Base-by-base conservation (phyloP, 2,113 vertebrate genomes). In the Uria lomvia region DNA sequence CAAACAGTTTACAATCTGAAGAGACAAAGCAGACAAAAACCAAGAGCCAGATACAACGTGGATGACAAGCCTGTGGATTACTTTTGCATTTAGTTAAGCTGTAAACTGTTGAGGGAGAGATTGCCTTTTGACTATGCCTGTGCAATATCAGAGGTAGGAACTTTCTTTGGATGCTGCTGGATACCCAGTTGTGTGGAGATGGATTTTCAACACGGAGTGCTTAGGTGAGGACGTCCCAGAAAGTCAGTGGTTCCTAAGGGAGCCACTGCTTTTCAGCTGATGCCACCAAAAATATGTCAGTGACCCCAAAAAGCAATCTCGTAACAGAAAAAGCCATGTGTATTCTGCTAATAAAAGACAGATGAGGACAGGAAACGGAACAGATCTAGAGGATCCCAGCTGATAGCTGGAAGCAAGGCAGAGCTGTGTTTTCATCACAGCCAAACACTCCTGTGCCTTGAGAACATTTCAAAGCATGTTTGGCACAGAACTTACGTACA, bases 1-100 rank as follows among this genome's bases (percentile, higher is more conserved):
- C 79, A 92, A 95, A 96, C 63, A 88, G 72, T 96, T 96, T 95
- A 97, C 90, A 86, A 5, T 86, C 63, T 58, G 76, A 93, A 95
- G 94, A 97, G 88, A 93, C 88, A 96, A 97, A 96, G 86, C 92
- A 95, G 95, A 96, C 60, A 67, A 90, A 96, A 94, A 8, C 50
- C 65, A 77, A 95, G 82, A 95, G 82, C 90, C 95, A 96, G 86
- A 96, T 90, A 95, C 82, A 88, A 88, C 3, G 22, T 52, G 76
- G 86, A 83, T 92, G 72, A 95, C 79, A 93, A 92, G 90, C 60
- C 72, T 12, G 52, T 87, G 76, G 92, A 97, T 95, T 96, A 94
- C 94, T 90, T 96, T 56, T 75, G 60, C 79, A 40, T 93, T 96
- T 95, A 93, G 92, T 77, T 52, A 74, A 80, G 36, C 49, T 92